These are phyloP conservation scores for Catharus ustulatus DNA, from an alignment of 2,797 vertebrate genomes.

Conservation along the genomic window DNA sequence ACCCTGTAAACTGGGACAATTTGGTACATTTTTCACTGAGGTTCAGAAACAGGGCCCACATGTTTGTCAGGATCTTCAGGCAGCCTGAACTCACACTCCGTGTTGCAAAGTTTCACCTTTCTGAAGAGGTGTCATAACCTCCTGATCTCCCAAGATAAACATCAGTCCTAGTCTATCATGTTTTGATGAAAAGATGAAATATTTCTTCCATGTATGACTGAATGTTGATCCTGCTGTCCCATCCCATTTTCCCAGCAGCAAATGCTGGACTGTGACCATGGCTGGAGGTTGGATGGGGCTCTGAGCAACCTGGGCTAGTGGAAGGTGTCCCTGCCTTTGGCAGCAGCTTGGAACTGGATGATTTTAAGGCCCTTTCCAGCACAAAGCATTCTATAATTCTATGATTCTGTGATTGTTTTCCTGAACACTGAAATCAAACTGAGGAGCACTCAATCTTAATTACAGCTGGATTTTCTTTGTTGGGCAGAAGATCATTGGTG, in stretches of 20 bases:
- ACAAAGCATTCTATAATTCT: neutral
- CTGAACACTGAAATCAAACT: neutral
- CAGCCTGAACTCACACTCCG: neutral
- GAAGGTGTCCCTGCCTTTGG: neutral
- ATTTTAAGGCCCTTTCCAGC: neutral
- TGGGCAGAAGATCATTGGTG: neutral
- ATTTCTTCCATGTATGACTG: neutral
- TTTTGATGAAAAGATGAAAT: neutral
- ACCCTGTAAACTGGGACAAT: neutral
- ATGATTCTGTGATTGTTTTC: neutral
- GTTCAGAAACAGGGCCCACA: neutral
- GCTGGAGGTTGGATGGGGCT: neutral
- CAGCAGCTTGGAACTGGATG: neutral
- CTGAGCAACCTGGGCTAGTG: neutral
- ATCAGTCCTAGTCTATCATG: neutral
- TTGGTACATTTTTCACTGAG: neutral
- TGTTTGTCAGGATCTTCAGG: neutral
- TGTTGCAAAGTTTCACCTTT: neutral
- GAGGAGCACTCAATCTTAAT: neutral
- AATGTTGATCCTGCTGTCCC: neutral
- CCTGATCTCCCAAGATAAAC: neutral
- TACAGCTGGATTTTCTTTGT: neutral
- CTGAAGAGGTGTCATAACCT: neutral
- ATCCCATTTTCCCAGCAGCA: neutral
- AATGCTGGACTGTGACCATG: neutral